Base-by-base conservation (phyloP, 2,113 vertebrate genomes). In the Mellivora capensis region DNA sequence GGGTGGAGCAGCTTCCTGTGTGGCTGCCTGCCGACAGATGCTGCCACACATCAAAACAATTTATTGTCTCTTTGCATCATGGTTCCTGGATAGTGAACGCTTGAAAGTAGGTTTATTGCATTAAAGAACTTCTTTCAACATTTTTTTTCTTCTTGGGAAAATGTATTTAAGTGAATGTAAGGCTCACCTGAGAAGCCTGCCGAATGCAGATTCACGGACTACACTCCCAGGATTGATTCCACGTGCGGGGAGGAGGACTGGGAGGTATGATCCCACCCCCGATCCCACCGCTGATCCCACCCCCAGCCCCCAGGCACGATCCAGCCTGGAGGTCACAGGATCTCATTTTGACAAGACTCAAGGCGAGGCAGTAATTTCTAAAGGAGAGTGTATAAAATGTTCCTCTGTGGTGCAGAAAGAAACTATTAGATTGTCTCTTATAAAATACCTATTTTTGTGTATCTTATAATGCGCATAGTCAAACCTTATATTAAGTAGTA, bases 1-100 rank as follows among this genome's bases (percentile, higher is more conserved):
- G 1, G 0, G 0, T 11, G 57, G 15, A 25, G 21, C 6, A 21
- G 2, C 7, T 18, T 12, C 23, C 25, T 0, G 4, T 27, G 59
- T 8, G 23, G 42, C 79, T 59, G 20, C 0, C 3, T 14, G 0
- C 18, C 17, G 64, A n/a, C 23, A 11, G 23, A 62, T 8, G 23
- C n/a, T 17, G 6, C 14, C 3, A 6, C 69, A 25, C 23, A 37
- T 23, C 6, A 27, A 47, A 87, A 15, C 12, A 25, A 7, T 9
- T 59, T 34, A 23, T 4, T 69, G 20, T 47, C 15, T 20, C 17
- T 54, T 85, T 25, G 59, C 20, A 17, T 42, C 15, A 4, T 31
- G 11, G 6, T 61, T 93, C 49, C 54, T 76, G 47, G 25, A 27
- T 42, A 74, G 42, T 47, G 44, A 72, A 31, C n/a, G 29, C 4